Percentiles rank a stretch among this genome's conserved stretches.
Conservation (phyloP, 2,797 vertebrate species). For the Oreochromis grahami region DNA sequence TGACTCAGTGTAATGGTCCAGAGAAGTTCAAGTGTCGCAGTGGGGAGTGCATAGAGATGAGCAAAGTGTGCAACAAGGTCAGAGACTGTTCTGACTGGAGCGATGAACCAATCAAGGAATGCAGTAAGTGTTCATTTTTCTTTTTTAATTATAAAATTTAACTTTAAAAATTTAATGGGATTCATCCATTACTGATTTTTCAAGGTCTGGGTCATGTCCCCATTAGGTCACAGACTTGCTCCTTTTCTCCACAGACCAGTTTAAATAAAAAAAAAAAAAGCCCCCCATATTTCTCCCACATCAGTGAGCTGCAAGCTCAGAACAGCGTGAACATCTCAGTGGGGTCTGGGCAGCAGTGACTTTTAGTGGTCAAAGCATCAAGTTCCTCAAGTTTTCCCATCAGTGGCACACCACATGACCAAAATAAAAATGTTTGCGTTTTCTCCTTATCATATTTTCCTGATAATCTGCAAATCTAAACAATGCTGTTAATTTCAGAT, state of each 20-base stretch:
- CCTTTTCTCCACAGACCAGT: not conserved
- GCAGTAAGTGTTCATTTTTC: slow-evolving; percentile 79
- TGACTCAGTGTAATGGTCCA: slow-evolving; percentile 89
- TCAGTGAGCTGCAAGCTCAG: not conserved
- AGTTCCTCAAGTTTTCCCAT: not conserved
- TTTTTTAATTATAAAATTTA: not conserved
- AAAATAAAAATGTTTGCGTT: not conserved
- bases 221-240: not conserved
- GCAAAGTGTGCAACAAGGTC: slow-evolving; percentile 91
- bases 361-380: not conserved
- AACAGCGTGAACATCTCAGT: not conserved
- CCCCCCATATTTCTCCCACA: not conserved
- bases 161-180: not conserved
- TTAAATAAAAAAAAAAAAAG: too few relatives aligned
- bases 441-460: not conserved
- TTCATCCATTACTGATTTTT: not conserved
- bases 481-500: not conserved
- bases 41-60: slow-evolving; percentile 93
- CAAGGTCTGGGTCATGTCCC: not conserved
- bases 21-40: slow-evolving; percentile 95
- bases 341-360: not conserved
- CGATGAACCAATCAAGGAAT: slow-evolving; percentile 93
- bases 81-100: slow-evolving; percentile 96
- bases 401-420: not conserved
- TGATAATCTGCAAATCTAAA: not conserved